These are phyloP conservation scores for Pogonus chalceus DNA, from an alignment of 1,140 invertebrate species.

Conservation along the genomic window DNA sequence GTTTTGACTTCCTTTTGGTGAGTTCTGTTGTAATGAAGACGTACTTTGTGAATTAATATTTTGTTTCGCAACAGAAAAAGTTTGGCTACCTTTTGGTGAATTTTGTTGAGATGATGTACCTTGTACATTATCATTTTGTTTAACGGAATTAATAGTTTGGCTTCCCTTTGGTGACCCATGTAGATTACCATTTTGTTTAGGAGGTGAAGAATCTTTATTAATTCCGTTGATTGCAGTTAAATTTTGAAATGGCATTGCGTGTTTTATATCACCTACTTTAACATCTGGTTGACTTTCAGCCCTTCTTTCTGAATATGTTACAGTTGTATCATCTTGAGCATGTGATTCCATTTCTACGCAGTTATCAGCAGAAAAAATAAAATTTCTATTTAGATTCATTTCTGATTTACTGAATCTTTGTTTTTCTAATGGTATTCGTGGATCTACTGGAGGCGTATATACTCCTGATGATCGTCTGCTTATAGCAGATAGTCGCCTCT, in stretches of 20 bases:
- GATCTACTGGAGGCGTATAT: conserved; percentile 31
- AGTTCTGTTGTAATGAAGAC: not conserved
- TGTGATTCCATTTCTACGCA: conserved; percentile 12
- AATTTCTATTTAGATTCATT: conserved; percentile 10
- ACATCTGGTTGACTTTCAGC: conserved; percentile 7
- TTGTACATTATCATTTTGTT: not conserved
- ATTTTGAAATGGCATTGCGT: conserved; percentile 23
- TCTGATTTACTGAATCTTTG: conserved; percentile 21
- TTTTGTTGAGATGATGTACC: not conserved
- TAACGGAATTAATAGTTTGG: not conserved
- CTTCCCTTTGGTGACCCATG: not conserved
- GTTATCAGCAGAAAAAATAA: conserved; percentile 7
- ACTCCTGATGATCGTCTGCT: conserved; percentile 15
- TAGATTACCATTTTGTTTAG: not conserved
- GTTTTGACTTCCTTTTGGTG: not conserved
- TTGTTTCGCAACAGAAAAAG: not conserved
- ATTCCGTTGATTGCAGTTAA: conserved; percentile 13
- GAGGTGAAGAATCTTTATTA: not conserved
- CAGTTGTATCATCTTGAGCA: conserved; percentile 12
- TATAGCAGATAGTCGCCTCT: conserved; percentile 8
- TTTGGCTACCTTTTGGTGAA: not conserved
- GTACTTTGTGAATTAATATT: too few species aligned
- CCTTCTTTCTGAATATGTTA: conserved; percentile 13
- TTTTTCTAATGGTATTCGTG: conserved; percentile 27
- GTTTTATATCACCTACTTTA: conserved; percentile 7